Percentiles rank a stretch among this genome's conserved stretches.
Evolutionary conservation across 2,888 invertebrate species (phyloP).

Genomic region (Standfussiana lucernea): DNA sequence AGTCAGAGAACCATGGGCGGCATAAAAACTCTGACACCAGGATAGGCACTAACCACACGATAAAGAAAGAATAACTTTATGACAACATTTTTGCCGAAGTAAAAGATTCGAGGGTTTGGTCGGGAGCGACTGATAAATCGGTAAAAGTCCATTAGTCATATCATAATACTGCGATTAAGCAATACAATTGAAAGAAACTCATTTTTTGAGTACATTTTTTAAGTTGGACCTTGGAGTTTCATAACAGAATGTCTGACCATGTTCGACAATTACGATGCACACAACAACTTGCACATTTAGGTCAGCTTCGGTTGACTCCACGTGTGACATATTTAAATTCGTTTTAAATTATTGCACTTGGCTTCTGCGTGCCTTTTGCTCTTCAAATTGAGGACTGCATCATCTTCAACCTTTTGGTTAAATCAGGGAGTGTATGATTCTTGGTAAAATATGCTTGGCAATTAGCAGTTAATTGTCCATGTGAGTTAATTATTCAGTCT

Average conservation of each 20-base stretch:
- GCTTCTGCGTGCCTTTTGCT: constrained; percentile 24
- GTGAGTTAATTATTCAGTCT: constrained; percentile 9
- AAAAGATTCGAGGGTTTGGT: background rate
- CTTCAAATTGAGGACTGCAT: constrained; percentile 17
- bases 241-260: constrained; percentile 30
- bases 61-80: no score
- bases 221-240: constrained; percentile 34
- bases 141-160: constrained; percentile 15
- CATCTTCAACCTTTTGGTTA: constrained; percentile 14
- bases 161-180: background rate
- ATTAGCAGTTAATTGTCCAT: constrained; percentile 15
- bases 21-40: no score
- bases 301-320: constrained; percentile 56
- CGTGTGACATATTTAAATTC: constrained; percentile 56
- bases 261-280: constrained; percentile 57
- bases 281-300: constrained; percentile 58
- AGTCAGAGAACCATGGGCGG: no score
- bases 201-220: constrained; percentile 14
- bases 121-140: background rate
- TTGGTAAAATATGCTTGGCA: background rate
- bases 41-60: no score
- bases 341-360: constrained; percentile 31
- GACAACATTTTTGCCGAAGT: background rate
- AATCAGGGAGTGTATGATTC: background rate
- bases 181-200: constrained; percentile 6